phyloP scores from a whole-genome alignment of 1,140 invertebrate species.

The Anastatus disparis region DNA sequence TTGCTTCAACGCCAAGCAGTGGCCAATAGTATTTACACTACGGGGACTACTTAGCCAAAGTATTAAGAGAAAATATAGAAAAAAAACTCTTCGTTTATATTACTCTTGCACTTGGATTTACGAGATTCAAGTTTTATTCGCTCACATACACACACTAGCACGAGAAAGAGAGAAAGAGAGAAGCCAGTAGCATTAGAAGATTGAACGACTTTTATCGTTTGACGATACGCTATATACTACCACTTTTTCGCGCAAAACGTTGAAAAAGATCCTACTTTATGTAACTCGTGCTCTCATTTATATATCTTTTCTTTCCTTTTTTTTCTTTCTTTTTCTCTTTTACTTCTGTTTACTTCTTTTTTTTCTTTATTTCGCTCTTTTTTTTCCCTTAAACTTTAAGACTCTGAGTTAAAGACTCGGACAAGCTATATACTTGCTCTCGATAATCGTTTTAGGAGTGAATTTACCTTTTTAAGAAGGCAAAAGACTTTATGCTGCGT shows the following conservation, averaged over 20 bases:
- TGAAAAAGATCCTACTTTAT: constrained; percentile 1
- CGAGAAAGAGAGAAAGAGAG: neutral
- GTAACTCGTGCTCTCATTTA: neutral
- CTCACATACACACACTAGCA: neutral
- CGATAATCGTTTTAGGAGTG: constrained; percentile 26
- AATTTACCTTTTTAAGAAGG: constrained; percentile 23
- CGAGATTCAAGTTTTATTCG: neutral
- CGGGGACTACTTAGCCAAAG: too few species aligned
- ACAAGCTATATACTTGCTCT: constrained; percentile 25
- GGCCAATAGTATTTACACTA: too few species aligned
- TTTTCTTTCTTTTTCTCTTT: neutral
- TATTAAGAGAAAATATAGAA: too few species aligned
- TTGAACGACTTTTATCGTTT: constrained; percentile 27
- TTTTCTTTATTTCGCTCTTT: neutral
- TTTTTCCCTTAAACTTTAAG: neutral
- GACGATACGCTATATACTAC: too few species aligned
- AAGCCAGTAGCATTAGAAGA: constrained; percentile 4
- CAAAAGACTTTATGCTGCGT: neutral
- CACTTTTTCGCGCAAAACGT: constrained; percentile 18
- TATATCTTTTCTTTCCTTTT: too few species aligned
- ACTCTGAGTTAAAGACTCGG: constrained; percentile 10
- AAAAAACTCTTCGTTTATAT: too few species aligned
- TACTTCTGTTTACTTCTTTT: neutral
- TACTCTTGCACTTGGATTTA: neutral
- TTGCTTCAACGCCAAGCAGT: too few species aligned